Evolutionary conservation across 2,888 invertebrate species (phyloP), one percentile per base, ranked within the genome.

Genomic region (Heliconius ethilla): DNA sequence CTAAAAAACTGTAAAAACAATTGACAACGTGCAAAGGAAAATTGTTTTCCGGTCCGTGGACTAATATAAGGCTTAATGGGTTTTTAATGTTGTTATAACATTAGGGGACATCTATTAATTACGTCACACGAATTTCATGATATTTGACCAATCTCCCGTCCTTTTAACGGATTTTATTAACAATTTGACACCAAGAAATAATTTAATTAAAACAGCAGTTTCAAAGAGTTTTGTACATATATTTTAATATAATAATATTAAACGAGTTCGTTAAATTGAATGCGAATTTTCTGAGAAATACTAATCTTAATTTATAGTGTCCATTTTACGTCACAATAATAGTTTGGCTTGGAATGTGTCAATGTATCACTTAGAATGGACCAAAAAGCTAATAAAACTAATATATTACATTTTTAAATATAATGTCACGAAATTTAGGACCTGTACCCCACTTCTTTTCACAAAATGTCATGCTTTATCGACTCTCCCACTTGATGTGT

Each of bases 1-100:
- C 55, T 55, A 22, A 55, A 72, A 72, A 27, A 33, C 11, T 33
- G 6, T 72, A 29, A 70, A 70, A 70, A 72, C 29, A 33, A 55
- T 51, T 55, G 55, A 55, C 55, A 59, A 59, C n/a, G n/a, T 59
- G 70, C 70, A 72, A 72, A 55, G 5, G 5, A 51, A 51, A 27
- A 45, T 70, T 15, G 27, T 29, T 33, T 25, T 6, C 37, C 67
- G 67, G 37, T 67, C 67, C n/a, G 40, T 72, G n/a, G 29, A 6
- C 55, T 6, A n/a, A 55, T 55, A 55, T 72, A n/a, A 55, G 67
- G 55, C 55, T 55, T 7, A 72, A 33, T 33, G 1, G 29, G 11
- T 72, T 55, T 9, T 13, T 70, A 55, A 6, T 5, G 62, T 63
- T 13, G 2, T 13, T 27, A n/a, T n/a, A 51, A 59, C 3, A 4